Base-by-base conservation (phyloP, 2,113 vertebrate genomes). In the Nothoprocta perdicaria region DNA sequence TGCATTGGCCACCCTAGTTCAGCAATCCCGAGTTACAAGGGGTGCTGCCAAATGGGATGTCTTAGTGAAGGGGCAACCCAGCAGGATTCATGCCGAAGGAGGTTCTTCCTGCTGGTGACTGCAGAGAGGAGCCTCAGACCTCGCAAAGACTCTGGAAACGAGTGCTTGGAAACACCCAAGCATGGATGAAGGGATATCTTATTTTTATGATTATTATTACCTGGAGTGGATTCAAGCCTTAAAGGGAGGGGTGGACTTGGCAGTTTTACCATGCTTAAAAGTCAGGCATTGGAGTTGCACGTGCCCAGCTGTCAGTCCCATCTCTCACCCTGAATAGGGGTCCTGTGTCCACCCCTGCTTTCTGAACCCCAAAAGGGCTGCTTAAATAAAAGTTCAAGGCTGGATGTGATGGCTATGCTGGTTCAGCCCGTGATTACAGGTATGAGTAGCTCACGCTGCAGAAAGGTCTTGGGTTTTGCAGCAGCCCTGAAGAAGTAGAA, bases 141-240 rank as follows among this genome's bases (percentile, higher is more conserved):
- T 86, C 57, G 50, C 68, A 61, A 77, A 68, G 55, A n/a, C 53
- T 79, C 89, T 92, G 76, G 74, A 88, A 92, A 52, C 11, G 60
- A 45, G 74, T 62, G 0, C 1, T 40, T 74, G 80, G 35, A 80
- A 38, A 43, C 38, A 14, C 31, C 45, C 22, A 68, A 46, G 74
- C 81, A 67, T 46, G 83, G 71, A 69, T 52, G 45, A 69, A 58
- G 89, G 52, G 78, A 19, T n/a, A 46, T 62, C 91, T 63, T 62
- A 50, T 82, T 83, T 23, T 40, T 52, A 29, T 65, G 88, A 79
- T 62, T 84, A 33, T 67, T 87, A 74, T 66, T 84, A 55, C 35
- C 57, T 94, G 92, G 80, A 84, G 38, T n/a, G 48, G 31, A 50
- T 88, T 79, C 93, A 92, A 78, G 50, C 40, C 38, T 68, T 72